A percentile compares a stretch with the other conserved stretches of the same genome.
Conservation (phyloP, 2,888 invertebrate genomes). For the Bombylius discolor region DNA sequence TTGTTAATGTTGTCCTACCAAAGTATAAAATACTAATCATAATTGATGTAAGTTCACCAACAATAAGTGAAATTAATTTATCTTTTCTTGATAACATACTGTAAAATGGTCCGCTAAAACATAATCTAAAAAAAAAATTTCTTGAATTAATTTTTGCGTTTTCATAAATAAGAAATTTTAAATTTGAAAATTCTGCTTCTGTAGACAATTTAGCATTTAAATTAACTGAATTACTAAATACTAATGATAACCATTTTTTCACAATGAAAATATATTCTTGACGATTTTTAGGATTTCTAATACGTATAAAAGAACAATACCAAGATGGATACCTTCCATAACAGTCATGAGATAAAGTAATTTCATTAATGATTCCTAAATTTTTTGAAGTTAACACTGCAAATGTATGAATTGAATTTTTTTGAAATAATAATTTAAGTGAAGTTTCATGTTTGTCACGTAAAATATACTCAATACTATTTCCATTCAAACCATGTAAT, state of each 20-base stretch:
- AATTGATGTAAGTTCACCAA: background rate
- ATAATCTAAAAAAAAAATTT: background rate
- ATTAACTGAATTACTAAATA: background rate
- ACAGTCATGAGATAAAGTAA: constrained; percentile 16
- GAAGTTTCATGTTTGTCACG: background rate
- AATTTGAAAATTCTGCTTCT: background rate
- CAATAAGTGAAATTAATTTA: constrained; percentile 2
- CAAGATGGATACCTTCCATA: constrained; percentile 22
- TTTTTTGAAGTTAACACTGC: background rate
- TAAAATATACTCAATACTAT: constrained; percentile 9
- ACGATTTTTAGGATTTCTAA: constrained; percentile 11
- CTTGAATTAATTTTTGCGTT: constrained; percentile 1
- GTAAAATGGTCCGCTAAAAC: constrained; percentile 1
- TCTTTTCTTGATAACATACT: constrained; percentile 7
- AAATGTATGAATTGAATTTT: constrained; percentile 5
- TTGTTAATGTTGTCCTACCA: constrained; percentile 4
- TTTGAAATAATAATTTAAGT: background rate
- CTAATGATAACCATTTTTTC: constrained; percentile 15
- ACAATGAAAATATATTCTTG: constrained; percentile 15
- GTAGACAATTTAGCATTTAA: background rate
- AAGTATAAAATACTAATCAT: constrained; percentile 7
- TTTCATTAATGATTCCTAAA: constrained; percentile 10
- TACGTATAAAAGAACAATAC: constrained; percentile 19
- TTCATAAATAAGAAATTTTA: constrained; percentile 3
- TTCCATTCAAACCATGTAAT: constrained; percentile 10